Evolutionary conservation across 2,113 vertebrate species (phyloP).

Genomic region (Microcebus ravelobensis): DNA sequence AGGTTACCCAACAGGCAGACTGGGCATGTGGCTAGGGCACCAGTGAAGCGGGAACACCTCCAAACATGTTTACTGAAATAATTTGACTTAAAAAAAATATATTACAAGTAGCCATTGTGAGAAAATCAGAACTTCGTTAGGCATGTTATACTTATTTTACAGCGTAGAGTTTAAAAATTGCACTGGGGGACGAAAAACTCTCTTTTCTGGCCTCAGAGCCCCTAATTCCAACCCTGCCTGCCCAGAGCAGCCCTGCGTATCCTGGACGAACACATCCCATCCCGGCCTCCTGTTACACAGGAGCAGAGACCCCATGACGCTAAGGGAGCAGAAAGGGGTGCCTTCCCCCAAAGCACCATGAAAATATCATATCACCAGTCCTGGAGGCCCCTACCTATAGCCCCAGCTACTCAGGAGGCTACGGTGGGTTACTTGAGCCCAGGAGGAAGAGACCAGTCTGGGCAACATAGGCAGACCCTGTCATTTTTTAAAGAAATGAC

Average conservation of each 20-base stretch:
- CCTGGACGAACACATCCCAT: background rate
- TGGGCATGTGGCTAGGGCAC: background rate
- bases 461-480: no score
- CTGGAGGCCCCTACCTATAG: no score
- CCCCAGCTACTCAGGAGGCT: no score
- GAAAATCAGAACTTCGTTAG: background rate
- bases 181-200: background rate
- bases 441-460: no score
- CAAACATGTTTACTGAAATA: background rate
- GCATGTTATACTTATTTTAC: background rate
- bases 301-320: rapidly evolving
- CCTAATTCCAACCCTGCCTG: background rate
- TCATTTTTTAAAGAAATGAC: no score
- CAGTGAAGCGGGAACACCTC: background rate
- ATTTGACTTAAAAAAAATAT: background rate
- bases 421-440: no score
- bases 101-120: background rate
- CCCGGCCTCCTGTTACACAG: background rate
- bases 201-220: background rate
- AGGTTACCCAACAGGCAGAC: background rate
- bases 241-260: background rate
- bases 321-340: background rate
- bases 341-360: background rate
- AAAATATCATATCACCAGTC: background rate
- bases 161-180: background rate